These are phyloP conservation scores for Yoshiicerus persimilis DNA, from an alignment of 1,140 invertebrate genomes.

Conservation along the genomic window DNA sequence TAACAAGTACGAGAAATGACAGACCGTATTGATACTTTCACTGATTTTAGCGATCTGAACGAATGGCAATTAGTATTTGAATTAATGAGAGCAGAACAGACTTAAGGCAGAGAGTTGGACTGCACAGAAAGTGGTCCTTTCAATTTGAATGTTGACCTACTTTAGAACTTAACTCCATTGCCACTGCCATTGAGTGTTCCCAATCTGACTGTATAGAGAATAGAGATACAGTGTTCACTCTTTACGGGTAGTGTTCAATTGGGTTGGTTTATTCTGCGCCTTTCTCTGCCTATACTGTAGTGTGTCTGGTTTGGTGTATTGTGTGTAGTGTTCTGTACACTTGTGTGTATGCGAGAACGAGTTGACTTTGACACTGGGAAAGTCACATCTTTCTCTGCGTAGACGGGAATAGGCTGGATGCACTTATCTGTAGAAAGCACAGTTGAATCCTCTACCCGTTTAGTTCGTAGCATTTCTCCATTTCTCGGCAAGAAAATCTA, in stretches of 20 bases:
- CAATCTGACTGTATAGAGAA: background rate
- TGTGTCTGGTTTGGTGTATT: background rate
- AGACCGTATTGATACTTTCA: too few relatives aligned
- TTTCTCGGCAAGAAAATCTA: background rate
- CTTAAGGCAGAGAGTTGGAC: too few relatives aligned
- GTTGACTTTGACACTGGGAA: slow-evolving; percentile 16
- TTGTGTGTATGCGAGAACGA: too few relatives aligned
- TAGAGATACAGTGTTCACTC: background rate
- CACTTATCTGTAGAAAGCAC: background rate
- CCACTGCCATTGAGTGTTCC: background rate
- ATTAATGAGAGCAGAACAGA: too few relatives aligned
- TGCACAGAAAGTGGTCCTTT: background rate
- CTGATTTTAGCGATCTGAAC: too few relatives aligned
- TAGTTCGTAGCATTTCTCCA: background rate
- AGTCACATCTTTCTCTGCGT: background rate
- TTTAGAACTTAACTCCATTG: background rate
- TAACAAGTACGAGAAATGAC: too few relatives aligned
- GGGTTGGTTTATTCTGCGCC: background rate
- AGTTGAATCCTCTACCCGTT: background rate
- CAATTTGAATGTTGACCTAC: background rate
- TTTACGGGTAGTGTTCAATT: background rate
- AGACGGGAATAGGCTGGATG: background rate
- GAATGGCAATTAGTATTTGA: too few relatives aligned
- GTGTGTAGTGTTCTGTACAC: too few relatives aligned
- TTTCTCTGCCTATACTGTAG: background rate